Conservation (phyloP, 2,113 vertebrate species). For the Python bivittatus region DNA sequence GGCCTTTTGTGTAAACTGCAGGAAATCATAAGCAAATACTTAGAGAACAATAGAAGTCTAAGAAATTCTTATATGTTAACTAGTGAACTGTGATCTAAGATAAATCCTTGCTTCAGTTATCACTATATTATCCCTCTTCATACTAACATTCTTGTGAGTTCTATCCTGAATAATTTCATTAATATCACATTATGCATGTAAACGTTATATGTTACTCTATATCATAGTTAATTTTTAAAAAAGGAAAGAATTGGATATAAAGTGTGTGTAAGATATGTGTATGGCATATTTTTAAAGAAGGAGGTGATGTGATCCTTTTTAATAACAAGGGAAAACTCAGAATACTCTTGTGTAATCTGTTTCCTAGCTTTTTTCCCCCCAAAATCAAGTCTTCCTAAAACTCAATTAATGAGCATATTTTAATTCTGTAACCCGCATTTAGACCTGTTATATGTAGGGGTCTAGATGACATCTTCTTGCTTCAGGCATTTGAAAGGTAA, state of each 20-base stretch:
- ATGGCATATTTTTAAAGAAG: constrained; percentile 37
- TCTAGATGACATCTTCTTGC: neutral
- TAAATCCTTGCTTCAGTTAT: constrained; percentile 4
- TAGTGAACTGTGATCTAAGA: constrained; percentile 9
- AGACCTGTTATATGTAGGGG: neutral
- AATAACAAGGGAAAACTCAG: constrained; percentile 15
- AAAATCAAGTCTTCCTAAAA: neutral
- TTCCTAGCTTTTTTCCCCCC: neutral
- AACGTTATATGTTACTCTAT: constrained; percentile 48
- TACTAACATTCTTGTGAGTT: constrained; percentile 44
- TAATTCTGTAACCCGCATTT: neutral
- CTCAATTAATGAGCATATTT: neutral
- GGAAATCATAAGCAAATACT: constrained; percentile 43
- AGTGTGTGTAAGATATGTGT: constrained; percentile 31
- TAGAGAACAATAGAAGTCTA: constrained; percentile 21
- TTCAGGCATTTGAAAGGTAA: neutral
- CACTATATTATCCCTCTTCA: constrained; percentile 3
- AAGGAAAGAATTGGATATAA: constrained; percentile 35
- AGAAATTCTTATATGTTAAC: constrained; percentile 29
- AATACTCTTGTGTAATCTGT: constrained; percentile 38
- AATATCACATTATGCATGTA: constrained; percentile 1
- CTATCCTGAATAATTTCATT: constrained; percentile 32
- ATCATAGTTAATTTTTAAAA: constrained; percentile 23
- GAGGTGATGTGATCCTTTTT: constrained; percentile 15
- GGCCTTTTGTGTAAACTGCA: constrained; percentile 39